Evolutionary conservation across 1,140 invertebrate species (phyloP), one percentile per base, ranked within the genome.

Genomic region (Bathynomus jamesi): DNA sequence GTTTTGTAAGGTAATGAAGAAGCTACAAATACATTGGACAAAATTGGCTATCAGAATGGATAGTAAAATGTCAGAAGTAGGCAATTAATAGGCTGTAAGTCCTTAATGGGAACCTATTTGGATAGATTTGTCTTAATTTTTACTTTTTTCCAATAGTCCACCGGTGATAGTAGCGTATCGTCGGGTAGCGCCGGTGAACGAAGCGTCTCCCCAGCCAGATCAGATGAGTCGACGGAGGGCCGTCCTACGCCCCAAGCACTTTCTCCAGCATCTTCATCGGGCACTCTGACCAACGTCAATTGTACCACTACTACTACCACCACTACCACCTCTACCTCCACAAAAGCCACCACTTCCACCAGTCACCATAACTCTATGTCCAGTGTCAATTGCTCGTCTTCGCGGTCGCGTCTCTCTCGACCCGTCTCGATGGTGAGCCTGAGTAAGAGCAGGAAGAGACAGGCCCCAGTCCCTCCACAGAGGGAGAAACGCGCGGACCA

Each of bases 131-230:
- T n/a, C n/a, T n/a, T n/a, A n/a, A n/a, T n/a, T n/a, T n/a, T n/a
- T n/a, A n/a, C n/a, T n/a, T n/a, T n/a, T n/a, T n/a, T n/a, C n/a
- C n/a, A n/a, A 76, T n/a, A 80, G 81, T 61, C 80, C 78, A 28
- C 80, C 78, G 28, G 80, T 79, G 69, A 79, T 76, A 80, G 81
- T 68, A 80, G 78, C 28, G 78, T 78, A 76, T 65, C 79, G 78
- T 73, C 78, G 74, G 46, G 78, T 72, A 65, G 81, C 79, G 63
- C 79, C 76, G 72, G 79, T 78, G 72, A 82, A 79, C 70, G 74
- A 71, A 28, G 79, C 76, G 46, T 68, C 72, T 73, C 63, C 79
- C 78, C 46, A 74, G 79, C 77, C 65, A 76, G 65, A 78, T 79
- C 78, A 73, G 74, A 75, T 27, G 67, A 65, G 27, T 72, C 70